These are phyloP conservation scores for Palythoa grandis DNA, from an alignment of 92 coral and sea anemone genomes.

Conservation along the genomic window DNA sequence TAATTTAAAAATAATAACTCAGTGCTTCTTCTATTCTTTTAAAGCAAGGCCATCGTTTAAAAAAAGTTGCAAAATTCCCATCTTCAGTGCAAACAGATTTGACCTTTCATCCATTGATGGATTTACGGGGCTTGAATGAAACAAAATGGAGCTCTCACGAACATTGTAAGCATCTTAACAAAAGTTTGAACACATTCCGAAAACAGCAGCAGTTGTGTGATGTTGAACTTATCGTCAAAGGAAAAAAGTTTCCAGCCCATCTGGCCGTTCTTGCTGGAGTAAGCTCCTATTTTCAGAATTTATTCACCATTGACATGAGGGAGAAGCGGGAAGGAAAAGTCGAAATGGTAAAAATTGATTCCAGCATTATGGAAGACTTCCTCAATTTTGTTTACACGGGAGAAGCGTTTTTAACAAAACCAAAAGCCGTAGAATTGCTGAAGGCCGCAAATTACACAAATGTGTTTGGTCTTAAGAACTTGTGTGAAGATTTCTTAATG, in stretches of 20 bases:
- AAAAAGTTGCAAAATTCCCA: neutral
- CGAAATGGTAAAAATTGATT: neutral
- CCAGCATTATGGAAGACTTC: conserved; percentile 20
- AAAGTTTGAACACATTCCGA: conserved; percentile 12
- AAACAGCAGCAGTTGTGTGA: conserved; percentile 29
- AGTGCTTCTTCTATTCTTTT: neutral
- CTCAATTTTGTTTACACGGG: conserved; percentile 35
- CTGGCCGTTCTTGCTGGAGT: conserved; percentile 26
- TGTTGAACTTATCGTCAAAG: conserved; percentile 22
- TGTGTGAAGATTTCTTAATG: conserved; percentile 16
- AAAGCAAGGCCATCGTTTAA: neutral
- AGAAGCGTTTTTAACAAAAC: conserved; percentile 20
- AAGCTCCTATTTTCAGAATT: conserved; percentile 27
- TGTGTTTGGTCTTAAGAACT: neutral
- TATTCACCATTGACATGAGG: conserved; percentile 37
- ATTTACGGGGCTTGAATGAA: neutral
- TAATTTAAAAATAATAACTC: too few relatives aligned
- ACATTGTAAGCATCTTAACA: conserved; percentile 20
- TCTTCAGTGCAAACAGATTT: neutral
- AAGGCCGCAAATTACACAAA: conserved; percentile 40
- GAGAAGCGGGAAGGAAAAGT: conserved; percentile 28
- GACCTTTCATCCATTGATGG: neutral
- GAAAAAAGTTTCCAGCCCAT: conserved; percentile 24
- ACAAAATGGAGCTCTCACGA: conserved; percentile 16
- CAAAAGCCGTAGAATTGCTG: conserved; percentile 24